Percentiles rank a stretch among this genome's conserved stretches.
Evolutionary conservation across 2,888 invertebrate species (phyloP).

Genomic region (Podotricha telesiphe): DNA sequence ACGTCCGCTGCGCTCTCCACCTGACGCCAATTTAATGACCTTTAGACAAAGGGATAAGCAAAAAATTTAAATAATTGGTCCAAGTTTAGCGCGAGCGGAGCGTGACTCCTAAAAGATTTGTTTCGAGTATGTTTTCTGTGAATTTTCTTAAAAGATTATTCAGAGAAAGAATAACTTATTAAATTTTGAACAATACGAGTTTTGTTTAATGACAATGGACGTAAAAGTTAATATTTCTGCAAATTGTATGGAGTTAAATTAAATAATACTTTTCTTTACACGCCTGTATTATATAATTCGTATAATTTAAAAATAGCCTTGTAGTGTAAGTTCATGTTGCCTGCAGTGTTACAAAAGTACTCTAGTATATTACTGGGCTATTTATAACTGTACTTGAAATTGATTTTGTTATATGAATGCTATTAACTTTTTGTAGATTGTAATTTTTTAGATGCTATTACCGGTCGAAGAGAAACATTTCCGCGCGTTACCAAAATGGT

Average conservation of each 20-base stretch:
- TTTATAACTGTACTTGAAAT: constrained; percentile 73
- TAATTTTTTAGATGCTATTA: constrained; percentile 70
- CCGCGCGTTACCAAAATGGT: constrained; percentile 69
- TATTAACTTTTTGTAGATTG: constrained; percentile 75
- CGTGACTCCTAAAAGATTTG: constrained; percentile 79
- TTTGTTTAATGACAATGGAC: constrained; percentile 54
- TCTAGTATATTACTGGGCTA: constrained; percentile 48
- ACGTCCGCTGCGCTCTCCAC: constrained; percentile 68
- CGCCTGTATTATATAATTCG: neutral
- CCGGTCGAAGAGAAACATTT: constrained; percentile 63
- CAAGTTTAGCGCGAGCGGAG: constrained; percentile 75
- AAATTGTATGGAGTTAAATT: constrained; percentile 5
- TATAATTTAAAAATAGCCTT: constrained; percentile 1
- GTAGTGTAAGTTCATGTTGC: neutral
- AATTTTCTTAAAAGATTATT: constrained; percentile 76
- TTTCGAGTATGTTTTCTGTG: constrained; percentile 75
- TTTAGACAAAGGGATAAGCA: constrained; percentile 67
- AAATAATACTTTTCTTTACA: neutral
- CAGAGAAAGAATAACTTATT: constrained; percentile 74
- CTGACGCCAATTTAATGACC: constrained; percentile 78
- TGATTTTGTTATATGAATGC: constrained; percentile 74
- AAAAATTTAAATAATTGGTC: constrained; percentile 77
- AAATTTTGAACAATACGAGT: constrained; percentile 73
- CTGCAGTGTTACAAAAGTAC: neutral
- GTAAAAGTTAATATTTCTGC: constrained; percentile 2